These are phyloP conservation scores for Endomychus coccineus DNA, from an alignment of 2,888 invertebrate genomes.

Conservation along the genomic window DNA sequence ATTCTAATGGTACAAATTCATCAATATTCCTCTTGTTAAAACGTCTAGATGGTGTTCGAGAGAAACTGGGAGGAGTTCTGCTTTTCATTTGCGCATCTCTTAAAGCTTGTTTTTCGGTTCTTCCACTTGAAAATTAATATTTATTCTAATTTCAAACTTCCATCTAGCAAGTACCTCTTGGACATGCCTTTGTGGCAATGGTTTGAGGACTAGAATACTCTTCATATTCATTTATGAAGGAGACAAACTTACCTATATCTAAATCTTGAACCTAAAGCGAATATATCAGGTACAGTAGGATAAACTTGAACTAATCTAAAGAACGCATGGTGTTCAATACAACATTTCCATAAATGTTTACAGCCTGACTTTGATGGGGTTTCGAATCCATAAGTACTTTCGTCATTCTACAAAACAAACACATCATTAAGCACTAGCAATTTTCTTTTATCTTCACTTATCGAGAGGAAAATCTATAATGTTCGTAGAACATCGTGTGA, in stretches of 20 bases:
- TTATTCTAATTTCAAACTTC: background rate
- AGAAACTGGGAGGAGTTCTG: slow-evolving; percentile 52
- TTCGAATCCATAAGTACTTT: slow-evolving; percentile 94
- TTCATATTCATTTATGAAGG: no score
- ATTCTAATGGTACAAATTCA: slow-evolving; percentile 6
- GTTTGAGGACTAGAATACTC: no score
- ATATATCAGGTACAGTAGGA: slow-evolving; percentile 67
- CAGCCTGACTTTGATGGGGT: slow-evolving; percentile 86
- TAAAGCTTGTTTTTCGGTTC: slow-evolving; percentile 55
- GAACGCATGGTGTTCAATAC: slow-evolving; percentile 92
- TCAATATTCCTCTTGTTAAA: slow-evolving; percentile 54
- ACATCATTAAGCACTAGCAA: no score
- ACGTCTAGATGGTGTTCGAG: slow-evolving; percentile 56
- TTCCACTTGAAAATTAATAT: slow-evolving; percentile 47
- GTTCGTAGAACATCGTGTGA: no score
- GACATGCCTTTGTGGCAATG: no score
- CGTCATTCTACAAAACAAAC: slow-evolving; percentile 64
- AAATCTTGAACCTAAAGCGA: slow-evolving; percentile 70
- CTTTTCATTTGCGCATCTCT: slow-evolving; percentile 45
- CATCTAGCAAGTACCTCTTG: no score
- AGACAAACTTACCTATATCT: slow-evolving; percentile 62
- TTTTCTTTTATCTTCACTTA: no score
- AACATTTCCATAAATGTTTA: slow-evolving; percentile 94
- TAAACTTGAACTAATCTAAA: slow-evolving; percentile 79
- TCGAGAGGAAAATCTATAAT: no score